Evolutionary conservation across 2,888 invertebrate species (phyloP).

Genomic region (Aplocera efformata): DNA sequence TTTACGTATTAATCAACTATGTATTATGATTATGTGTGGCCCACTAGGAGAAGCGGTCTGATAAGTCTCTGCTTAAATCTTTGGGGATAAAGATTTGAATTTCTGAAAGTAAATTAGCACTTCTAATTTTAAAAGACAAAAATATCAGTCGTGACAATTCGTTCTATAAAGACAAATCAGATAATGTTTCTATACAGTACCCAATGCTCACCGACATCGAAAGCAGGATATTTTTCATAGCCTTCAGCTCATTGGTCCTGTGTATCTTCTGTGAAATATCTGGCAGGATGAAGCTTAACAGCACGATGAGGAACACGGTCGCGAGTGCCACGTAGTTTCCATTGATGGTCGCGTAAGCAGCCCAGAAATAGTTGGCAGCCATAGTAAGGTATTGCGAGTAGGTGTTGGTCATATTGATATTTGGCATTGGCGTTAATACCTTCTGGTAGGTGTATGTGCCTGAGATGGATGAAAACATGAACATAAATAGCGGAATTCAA

Average conservation of each 20-base stretch:
- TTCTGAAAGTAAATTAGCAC: too few species aligned
- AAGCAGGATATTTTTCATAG: conserved; percentile 49
- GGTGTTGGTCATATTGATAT: background rate
- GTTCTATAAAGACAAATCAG: too few species aligned
- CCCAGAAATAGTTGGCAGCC: conserved; percentile 29
- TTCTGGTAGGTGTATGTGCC: conserved; percentile 4
- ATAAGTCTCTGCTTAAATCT: too few species aligned
- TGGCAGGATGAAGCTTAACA: conserved; percentile 52
- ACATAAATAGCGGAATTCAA: too few species aligned
- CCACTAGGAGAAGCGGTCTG: too few species aligned
- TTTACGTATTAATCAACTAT: too few species aligned
- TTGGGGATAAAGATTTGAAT: too few species aligned
- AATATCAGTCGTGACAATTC: too few species aligned
- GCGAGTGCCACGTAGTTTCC: conserved; percentile 41
- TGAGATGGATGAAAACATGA: background rate
- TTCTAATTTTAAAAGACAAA: too few species aligned
- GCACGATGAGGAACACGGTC: conserved; percentile 43
- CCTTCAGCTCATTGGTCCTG: conserved; percentile 45
- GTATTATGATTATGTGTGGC: too few species aligned
- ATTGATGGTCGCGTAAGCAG: conserved; percentile 32
- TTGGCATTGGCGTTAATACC: background rate
- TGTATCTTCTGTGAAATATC: conserved; percentile 50
- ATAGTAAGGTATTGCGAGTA: conserved; percentile 17
- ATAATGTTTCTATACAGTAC: too few species aligned
- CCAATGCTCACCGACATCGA: conserved; percentile 46